A percentile compares a stretch with the other conserved stretches of the same genome.
phyloP scores from a whole-genome alignment of 2,113 vertebrate species.

The Forbesichthys papilliferus region DNA sequence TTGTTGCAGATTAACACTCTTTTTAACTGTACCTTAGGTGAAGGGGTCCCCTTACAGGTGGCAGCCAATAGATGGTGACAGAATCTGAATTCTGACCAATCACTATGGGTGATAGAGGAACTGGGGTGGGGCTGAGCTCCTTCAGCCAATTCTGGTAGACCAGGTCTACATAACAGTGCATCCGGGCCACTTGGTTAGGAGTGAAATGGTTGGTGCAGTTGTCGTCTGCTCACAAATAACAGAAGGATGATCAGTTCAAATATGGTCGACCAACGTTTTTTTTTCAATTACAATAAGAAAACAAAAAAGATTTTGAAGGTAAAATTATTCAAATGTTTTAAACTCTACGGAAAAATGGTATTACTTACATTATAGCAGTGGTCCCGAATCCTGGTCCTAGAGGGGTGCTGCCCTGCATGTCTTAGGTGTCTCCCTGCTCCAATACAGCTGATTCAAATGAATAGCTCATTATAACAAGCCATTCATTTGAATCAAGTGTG shows the following conservation, averaged over 20 bases:
- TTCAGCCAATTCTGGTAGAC: conserved; percentile 90
- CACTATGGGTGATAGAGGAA: conserved; percentile 86
- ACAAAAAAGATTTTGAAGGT: neutral
- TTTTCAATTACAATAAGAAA: neutral
- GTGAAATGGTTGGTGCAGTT: conserved; percentile 96
- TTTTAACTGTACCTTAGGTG: conserved; percentile 82
- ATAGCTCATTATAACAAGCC: no score
- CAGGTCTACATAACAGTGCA: conserved; percentile 97
- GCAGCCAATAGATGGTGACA: conserved; percentile 89
- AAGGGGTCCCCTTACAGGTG: conserved; percentile 84
- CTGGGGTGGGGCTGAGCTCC: conserved; percentile 77
- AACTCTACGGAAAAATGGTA: no score
- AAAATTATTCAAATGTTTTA: neutral
- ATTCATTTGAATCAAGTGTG: no score
- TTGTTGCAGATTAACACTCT: neutral
- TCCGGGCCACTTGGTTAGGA: conserved; percentile 94
- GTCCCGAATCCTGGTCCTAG: no score
- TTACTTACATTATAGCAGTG: no score
- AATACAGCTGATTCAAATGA: no score
- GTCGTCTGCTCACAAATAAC: conserved; percentile 80
- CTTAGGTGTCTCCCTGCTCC: no score
- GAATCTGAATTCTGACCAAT: conserved; percentile 80
- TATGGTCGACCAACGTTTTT: no score
- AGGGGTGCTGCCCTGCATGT: no score
- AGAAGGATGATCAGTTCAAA: neutral